Evolutionary conservation across 2,113 vertebrate genomes (phyloP).

Genomic region (Ginglymostoma cirratum): DNA sequence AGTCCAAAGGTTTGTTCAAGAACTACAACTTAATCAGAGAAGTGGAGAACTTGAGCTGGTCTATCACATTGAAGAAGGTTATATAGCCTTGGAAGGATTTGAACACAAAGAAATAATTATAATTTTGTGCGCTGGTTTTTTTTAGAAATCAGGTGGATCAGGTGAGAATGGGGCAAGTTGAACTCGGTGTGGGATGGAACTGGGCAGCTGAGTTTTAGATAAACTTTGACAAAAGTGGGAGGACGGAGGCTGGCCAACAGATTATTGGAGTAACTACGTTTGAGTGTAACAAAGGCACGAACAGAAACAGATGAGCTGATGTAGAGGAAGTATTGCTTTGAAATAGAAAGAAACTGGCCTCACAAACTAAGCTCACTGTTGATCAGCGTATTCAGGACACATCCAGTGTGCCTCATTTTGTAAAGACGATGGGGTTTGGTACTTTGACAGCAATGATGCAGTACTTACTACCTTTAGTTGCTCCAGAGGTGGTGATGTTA

Average conservation of each 20-base stretch:
- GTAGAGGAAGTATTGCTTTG: too few species aligned
- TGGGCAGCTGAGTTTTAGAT: too few species aligned
- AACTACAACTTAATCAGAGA: too few species aligned
- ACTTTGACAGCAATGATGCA: background rate
- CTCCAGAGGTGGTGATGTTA: background rate
- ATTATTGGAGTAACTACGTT: too few species aligned
- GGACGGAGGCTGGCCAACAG: too few species aligned
- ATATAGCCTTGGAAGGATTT: background rate
- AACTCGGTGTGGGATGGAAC: too few species aligned
- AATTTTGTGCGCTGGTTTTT: background rate
- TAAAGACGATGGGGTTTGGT: background rate
- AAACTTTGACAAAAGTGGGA: too few species aligned
- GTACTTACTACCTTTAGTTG: background rate
- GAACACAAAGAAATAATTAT: background rate
- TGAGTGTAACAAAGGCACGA: too few species aligned
- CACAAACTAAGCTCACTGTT: background rate
- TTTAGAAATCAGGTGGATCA: background rate
- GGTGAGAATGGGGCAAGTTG: background rate
- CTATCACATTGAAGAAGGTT: background rate
- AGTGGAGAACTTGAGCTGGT: background rate
- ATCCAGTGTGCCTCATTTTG: background rate
- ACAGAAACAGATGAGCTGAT: too few species aligned
- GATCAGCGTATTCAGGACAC: background rate
- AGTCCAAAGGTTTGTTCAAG: background rate
- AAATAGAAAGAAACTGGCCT: too few species aligned